Evolutionary conservation across 2,113 vertebrate species (phyloP), one percentile per base, ranked within the genome.

Genomic region (Boulengeromyrus knoepffleri): DNA sequence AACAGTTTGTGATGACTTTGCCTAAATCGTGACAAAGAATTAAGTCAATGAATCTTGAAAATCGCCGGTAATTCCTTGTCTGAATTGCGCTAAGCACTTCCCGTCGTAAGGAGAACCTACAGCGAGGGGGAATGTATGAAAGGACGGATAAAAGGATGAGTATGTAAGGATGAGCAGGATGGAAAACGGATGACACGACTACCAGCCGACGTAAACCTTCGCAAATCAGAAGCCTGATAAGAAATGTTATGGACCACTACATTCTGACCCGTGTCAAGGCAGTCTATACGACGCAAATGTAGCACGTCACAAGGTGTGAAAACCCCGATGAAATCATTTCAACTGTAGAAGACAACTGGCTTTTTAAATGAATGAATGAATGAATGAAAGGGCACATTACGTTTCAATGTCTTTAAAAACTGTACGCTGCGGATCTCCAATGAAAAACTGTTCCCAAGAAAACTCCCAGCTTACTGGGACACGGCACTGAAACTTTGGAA

Each of bases 241-340:
- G 52, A 88, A 88, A 88, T 88, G 90, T 90, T 88, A 91, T 89
- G 88, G 91, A 90, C 87, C 88, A 89, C 62, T 89, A 89, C 92
- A 83, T 88, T 70, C 70, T 91, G 90, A 89, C 91, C 90, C 88
- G 70, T 88, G 58, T 89, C 87, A 49, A 84, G 74, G 89, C 77
- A 80, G 52, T 24, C 85, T 52, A 52, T 90, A 46, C 58, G 45
- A 39, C 46, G 19, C 53, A 21, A 58, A 58, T 5, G 53, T 56
- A 56, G 17, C 74, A 74, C 15, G 31, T 46, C 87, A 77, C 87
- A 46, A 15, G 58, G 89, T 66, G 84, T 47, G 36, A 42, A 70
- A 88, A 88, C 36, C 87, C 88, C 58, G 90, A 87, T 91, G 87
- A n/a, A 56, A 90, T 89, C 74, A 86, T 52, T 83, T 36, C 77